phyloP scores from a whole-genome alignment of 2,888 invertebrate species.

The Nemotelus nigrinus region DNA sequence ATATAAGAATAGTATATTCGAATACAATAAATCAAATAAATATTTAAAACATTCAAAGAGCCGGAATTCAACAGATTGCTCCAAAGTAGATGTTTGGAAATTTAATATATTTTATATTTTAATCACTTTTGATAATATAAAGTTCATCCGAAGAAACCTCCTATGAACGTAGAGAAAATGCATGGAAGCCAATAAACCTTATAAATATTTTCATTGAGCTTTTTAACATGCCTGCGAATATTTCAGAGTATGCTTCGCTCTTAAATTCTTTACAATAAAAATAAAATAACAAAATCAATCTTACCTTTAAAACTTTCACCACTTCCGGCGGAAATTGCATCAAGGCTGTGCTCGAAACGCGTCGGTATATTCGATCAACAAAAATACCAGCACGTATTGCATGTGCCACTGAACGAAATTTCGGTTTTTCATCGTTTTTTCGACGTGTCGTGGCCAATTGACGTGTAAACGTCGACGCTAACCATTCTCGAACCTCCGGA shows the following conservation, averaged over 20 bases:
- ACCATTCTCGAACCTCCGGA: slow-evolving; percentile 95
- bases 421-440: slow-evolving; percentile 82
- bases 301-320: slow-evolving; percentile 85
- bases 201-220: neutral
- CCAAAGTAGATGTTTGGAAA: too few relatives aligned
- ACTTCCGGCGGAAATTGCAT: slow-evolving; percentile 91
- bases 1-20: too few relatives aligned
- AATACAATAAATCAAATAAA: too few relatives aligned
- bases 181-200: too few relatives aligned
- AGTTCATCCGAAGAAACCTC: too few relatives aligned
- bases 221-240: neutral
- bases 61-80: too few relatives aligned
- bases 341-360: slow-evolving; percentile 79
- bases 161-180: too few relatives aligned
- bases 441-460: slow-evolving; percentile 83
- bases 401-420: slow-evolving; percentile 94
- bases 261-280: neutral
- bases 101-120: too few relatives aligned
- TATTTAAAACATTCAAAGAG: too few relatives aligned
- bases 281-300: slow-evolving; percentile 46
- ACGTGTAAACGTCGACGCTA: slow-evolving; percentile 94
- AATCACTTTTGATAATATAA: too few relatives aligned
- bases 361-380: slow-evolving; percentile 91
- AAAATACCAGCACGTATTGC: slow-evolving; percentile 96
- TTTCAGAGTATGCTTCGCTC: neutral